Conservation (phyloP, 2,797 vertebrate species). For the Triplophysa yarkandensis region DNA sequence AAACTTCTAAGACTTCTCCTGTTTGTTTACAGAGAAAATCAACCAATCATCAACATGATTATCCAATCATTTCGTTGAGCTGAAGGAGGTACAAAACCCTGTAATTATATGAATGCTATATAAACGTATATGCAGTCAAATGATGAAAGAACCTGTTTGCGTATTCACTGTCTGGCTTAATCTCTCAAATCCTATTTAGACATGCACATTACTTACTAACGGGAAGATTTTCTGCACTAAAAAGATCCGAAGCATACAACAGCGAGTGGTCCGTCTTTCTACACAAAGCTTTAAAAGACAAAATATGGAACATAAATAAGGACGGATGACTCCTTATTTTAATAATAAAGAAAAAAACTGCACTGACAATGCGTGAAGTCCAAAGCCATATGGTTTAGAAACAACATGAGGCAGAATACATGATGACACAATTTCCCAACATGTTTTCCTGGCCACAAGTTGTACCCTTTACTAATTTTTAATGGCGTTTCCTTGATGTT, state of each 20-base stretch:
- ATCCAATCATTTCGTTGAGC: background rate
- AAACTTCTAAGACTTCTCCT: background rate
- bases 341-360: too few species aligned
- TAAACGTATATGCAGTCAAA: background rate
- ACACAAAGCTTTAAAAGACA: background rate
- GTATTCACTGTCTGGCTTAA: background rate
- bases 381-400: too few species aligned
- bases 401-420: too few species aligned
- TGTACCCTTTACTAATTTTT: background rate
- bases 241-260: background rate
- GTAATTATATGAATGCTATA: background rate
- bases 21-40: background rate
- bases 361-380: too few species aligned
- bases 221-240: background rate
- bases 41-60: background rate
- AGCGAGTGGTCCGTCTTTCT: background rate
- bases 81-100: background rate
- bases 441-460: slow-evolving; percentile 6
- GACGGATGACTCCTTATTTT: background rate
- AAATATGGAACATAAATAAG: background rate
- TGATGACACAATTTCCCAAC: background rate
- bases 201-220: background rate
- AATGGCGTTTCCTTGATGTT: background rate
- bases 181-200: background rate
- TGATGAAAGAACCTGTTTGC: background rate